phyloP scores from a whole-genome alignment of 2,797 vertebrate genomes.

The Bradypodion ventrale region DNA sequence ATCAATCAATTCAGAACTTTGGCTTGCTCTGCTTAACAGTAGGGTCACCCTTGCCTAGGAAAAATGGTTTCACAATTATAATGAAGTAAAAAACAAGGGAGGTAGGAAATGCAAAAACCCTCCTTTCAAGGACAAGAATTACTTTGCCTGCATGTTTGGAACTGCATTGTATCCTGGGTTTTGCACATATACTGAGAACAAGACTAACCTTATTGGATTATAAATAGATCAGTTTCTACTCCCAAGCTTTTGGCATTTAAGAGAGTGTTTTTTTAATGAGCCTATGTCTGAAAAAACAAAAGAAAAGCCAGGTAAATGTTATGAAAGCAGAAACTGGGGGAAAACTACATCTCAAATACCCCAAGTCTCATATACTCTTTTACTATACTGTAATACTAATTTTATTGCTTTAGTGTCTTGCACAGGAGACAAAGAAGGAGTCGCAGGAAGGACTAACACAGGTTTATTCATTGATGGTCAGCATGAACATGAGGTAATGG shows the following conservation, averaged over 20 bases:
- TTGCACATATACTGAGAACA: slow-evolving; percentile 22
- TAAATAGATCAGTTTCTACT: neutral
- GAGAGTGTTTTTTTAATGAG: rapidly evolving
- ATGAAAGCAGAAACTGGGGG: neutral
- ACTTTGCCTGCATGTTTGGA: neutral
- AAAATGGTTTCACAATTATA: neutral
- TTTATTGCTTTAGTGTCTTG: no score
- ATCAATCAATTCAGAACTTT: no score
- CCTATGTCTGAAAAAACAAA: neutral
- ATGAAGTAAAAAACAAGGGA: neutral
- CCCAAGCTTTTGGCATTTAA: neutral
- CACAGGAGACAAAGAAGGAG: no score
- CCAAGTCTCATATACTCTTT: neutral
- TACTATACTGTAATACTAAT: neutral
- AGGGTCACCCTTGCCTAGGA: neutral
- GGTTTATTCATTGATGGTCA: no score
- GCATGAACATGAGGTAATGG: no score
- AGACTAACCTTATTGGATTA: neutral
- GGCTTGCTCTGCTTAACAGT: neutral
- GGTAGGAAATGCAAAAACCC: no score
- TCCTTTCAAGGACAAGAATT: neutral
- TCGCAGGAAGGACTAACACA: no score
- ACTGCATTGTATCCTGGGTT: neutral
- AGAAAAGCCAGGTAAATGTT: slow-evolving; percentile 6
- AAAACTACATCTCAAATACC: neutral